Percentiles rank a stretch among this genome's conserved stretches.
Conservation (phyloP, 2,113 vertebrate species). For the Stomatorhinus ivindoensis region DNA sequence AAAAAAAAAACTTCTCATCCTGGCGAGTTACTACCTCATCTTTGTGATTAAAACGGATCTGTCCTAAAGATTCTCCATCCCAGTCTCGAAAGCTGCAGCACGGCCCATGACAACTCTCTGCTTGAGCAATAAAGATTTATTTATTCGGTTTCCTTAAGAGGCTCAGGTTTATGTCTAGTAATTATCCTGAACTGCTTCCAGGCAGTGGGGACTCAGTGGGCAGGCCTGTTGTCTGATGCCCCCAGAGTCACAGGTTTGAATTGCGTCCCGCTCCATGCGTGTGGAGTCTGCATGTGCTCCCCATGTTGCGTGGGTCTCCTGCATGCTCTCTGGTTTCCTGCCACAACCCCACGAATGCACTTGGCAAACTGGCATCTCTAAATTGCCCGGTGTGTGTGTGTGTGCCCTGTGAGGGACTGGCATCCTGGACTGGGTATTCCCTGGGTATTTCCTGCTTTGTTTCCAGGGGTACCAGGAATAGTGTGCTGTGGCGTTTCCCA, state of each 20-base stretch:
- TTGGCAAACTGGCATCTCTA: background rate
- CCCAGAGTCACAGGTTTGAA: background rate
- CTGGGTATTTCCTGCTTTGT: background rate
- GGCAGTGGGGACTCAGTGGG: background rate
- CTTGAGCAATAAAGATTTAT: background rate
- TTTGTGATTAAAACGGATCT: slow-evolving; percentile 7
- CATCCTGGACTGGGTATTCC: background rate
- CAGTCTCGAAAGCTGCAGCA: background rate
- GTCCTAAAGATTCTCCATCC: background rate
- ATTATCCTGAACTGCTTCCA: background rate
- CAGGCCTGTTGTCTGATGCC: background rate
- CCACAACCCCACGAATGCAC: background rate
- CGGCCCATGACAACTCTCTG: background rate
- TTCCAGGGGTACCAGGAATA: background rate
- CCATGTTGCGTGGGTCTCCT: background rate
- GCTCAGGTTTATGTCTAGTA: background rate
- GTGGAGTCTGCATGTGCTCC: background rate
- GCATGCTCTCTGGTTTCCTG: background rate
- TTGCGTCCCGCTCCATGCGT: background rate
- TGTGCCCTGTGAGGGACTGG: background rate
- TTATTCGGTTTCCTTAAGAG: background rate
- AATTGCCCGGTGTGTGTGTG: background rate
- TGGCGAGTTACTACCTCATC: slow-evolving; percentile 5
- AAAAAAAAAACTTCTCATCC: background rate
- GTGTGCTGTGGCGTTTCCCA: background rate